These are phyloP conservation scores for Synergus umbraculus DNA, from an alignment of 2,888 invertebrate genomes.

Conservation along the genomic window DNA sequence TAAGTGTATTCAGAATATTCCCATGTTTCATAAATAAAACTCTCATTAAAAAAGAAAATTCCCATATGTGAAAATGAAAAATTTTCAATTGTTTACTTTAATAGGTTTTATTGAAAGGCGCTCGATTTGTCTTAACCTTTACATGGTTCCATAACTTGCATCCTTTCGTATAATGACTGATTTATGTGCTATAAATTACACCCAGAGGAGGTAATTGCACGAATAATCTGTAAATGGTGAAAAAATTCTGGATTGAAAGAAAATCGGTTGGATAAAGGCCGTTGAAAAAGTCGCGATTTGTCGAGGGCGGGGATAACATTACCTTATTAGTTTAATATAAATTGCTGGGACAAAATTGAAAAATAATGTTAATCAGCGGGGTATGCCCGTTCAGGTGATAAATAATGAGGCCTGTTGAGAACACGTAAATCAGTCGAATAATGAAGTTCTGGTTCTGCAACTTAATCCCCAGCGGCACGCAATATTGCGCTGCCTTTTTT, in stretches of 20 bases:
- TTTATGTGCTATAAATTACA: slow-evolving; percentile 44
- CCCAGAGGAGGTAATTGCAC: slow-evolving; percentile 35
- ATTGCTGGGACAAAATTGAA: slow-evolving; percentile 2
- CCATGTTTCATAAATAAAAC: too few relatives aligned
- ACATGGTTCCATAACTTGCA: slow-evolving; percentile 26
- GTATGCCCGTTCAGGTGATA: neutral
- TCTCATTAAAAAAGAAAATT: neutral
- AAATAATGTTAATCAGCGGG: slow-evolving; percentile 12
- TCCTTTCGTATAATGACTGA: slow-evolving; percentile 36
- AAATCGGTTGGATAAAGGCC: neutral
- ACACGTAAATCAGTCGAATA: slow-evolving; percentile 28
- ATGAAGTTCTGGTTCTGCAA: slow-evolving; percentile 20
- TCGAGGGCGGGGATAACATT: neutral
- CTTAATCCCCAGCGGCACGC: slow-evolving; percentile 24
- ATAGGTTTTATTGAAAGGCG: slow-evolving; percentile 2
- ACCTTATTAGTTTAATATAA: neutral
- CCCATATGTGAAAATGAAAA: neutral
- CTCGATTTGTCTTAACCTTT: slow-evolving; percentile 42
- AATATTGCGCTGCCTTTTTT: neutral
- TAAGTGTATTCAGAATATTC: too few relatives aligned
- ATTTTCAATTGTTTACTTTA: neutral
- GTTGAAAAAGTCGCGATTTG: neutral
- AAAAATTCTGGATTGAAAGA: slow-evolving; percentile 37
- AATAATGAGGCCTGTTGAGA: slow-evolving; percentile 21
- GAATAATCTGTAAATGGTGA: slow-evolving; percentile 39